Conservation (phyloP, 2,888 invertebrate species). For the Clunio marinus region DNA sequence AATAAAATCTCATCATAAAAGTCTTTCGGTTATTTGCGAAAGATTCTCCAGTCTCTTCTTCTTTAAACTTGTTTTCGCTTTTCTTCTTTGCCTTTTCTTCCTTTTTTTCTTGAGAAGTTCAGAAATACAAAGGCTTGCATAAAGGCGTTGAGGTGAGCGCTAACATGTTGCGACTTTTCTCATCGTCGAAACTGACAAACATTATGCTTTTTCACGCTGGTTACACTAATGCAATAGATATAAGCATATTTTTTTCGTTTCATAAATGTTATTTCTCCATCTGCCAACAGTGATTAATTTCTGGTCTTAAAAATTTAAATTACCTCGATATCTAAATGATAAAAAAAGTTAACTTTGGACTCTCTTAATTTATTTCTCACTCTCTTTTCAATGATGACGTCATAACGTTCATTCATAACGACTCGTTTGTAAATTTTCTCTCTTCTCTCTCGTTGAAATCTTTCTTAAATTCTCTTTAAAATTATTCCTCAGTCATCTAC, state of each 20-base stretch:
- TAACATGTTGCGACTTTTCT: too few relatives aligned
- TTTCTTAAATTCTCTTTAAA: neutral
- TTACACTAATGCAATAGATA: too few relatives aligned
- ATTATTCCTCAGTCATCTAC: slow-evolving; percentile 2
- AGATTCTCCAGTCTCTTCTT: neutral
- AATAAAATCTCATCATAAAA: slow-evolving; percentile 32
- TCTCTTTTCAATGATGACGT: slow-evolving; percentile 1
- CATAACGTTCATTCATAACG: slow-evolving; percentile 33
- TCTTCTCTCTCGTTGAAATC: neutral
- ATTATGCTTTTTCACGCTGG: too few relatives aligned
- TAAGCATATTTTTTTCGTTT: too few relatives aligned
- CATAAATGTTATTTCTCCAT: neutral
- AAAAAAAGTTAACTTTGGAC: too few relatives aligned
- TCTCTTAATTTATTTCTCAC: neutral
- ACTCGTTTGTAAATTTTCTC: neutral
- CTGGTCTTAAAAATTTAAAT: too few relatives aligned
- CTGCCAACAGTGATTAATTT: too few relatives aligned
- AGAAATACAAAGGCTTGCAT: neutral
- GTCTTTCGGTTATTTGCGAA: slow-evolving; percentile 18
- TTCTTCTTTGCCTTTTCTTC: neutral
- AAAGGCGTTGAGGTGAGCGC: too few relatives aligned
- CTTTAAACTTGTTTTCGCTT: neutral
- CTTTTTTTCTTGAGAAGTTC: neutral
- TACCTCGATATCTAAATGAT: too few relatives aligned
- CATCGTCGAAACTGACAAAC: too few relatives aligned